Base-by-base conservation (phyloP, 2,888 invertebrate species). In the Polydrusus pterygomalis region DNA sequence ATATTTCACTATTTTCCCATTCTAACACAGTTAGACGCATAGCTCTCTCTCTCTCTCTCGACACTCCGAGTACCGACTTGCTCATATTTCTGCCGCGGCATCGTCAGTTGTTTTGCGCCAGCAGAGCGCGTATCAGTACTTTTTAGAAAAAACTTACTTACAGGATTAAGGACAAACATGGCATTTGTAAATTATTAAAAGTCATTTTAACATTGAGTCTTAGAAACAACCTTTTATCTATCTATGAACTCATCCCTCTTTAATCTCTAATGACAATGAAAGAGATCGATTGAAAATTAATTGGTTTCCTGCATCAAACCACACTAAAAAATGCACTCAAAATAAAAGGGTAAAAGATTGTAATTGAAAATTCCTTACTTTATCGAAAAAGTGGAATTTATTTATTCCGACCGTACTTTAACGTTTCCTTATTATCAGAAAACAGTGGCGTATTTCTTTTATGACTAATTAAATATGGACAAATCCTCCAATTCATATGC, bases 301-400 rank as follows among this genome's bases (percentile, higher is more conserved):
- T 60, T 60, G 38, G 58, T 60, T 60, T 60, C 18, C 38, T 60
- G 18, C 38, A 38, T 60, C 58, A 38, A 60, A 38, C 58, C 58
- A 18, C 58, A 15, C 38, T 51, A 20, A 54, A 60, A 60, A 58
- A 38, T 15, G 0, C 38, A 18, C 38, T 60, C 38, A 60, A 60
- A 70, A 70, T 60, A 62, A 51, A 63, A 54, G 63, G 40, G 20
- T 62, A 25, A 51, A 51, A 63, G 45, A 49, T 63, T 51, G 62
- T 62, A 70, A 70, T 70, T 70, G 62, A 51, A 70, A 70, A 70
- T 70, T 70, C 70, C 63, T 70, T 47, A 18, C 51, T 62, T 70
- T 62, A 63, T 63, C 47, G 70, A 70, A 70, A 70, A 70, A 70
- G 11, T 30, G 64, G 64, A 64, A 64, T 64, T 64, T 64, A 70